Evolutionary conservation across 2,797 vertebrate genomes (phyloP), one percentile per base, ranked within the genome.

Genomic region (Chelmon rostratus): DNA sequence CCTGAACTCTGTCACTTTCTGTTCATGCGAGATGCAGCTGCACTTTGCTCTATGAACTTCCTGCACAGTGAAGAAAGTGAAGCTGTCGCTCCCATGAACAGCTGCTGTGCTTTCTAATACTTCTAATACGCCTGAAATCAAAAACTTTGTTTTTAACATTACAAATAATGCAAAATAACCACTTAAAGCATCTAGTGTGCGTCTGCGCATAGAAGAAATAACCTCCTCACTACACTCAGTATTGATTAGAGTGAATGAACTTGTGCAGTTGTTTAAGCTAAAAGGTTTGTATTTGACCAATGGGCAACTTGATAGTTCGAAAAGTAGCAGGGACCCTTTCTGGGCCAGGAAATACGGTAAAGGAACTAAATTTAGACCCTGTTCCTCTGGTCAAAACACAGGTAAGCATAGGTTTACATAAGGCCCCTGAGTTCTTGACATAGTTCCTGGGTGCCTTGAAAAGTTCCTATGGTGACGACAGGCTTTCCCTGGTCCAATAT

Each of bases 11-110:
- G 44, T 28, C 15, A 18, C 13, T 65, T 58, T 75, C 23, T 52
- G 33, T 19, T 44, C 18, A 37, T 67, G 52, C 78, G 31, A 53
- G 18, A 46, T 54, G 10, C 77, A 50, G 61, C 65, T 79, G 46
- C 37, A 16, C 23, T 64, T 78, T 9, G 8, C 56, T 49, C 10
- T 28, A 15, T 75, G 37, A 38, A 4, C 8, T 35, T 23, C 42
- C 31, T 62, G 21, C 21, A 46, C 23, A 35, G 47, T n/a, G n/a
- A 18, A 40, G 50, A 33, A 57, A 65, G 7, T 46, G 28, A 16
- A 69, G 18, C 23, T 52, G 23, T 33, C 56, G 40, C 37, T 63
- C 13, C 11, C 38, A 18, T 35, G 7, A 52, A 13, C 0, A 7
- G 44, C 31, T 65, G 38, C 33, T 23, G 15, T 64, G 54, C 44